Base-by-base conservation (phyloP, 2,888 invertebrate genomes). In the Schrankia costaestrigalis region DNA sequence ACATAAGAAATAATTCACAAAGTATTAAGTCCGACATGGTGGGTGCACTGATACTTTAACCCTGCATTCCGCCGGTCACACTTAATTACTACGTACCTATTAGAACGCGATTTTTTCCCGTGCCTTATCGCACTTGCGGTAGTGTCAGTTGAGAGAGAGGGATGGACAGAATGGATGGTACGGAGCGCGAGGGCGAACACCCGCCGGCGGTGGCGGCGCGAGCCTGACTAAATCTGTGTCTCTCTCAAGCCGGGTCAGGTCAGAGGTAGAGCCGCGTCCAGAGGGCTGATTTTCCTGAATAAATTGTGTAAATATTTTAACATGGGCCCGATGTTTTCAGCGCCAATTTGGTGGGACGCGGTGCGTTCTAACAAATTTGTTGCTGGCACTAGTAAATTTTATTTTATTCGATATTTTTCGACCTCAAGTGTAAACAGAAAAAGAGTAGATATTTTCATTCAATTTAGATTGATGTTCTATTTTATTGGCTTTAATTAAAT, bases 221-320 rank as follows among this genome's bases (percentile, higher is more conserved):
- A 73, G 72, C 71, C 79, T 78, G 77, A 87, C 86, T 87, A 83
- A 87, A 86, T 86, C 87, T 85, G 79, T 80, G 85, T 61, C 64
- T 58, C 63, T 73, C 76, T 72, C 70, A 68, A 66, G 73, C 71
- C 80, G 78, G 87, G 87, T 86, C 86, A 85, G 86, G 82, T 80
- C 83, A 79, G 59, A 36, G 47, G 53, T 67, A 54, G 63, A 63
- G 80, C 50, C 45, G 63, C 61, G 76, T 70, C 41, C 72, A 76
- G 46, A 56, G 50, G 35, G 55, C 52, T 40, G 48, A 49, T 58
- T 50, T 56, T 57, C 34, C 46, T 37, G 41, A 54, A 67, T 60
- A 66, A 64, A 63, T 63, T 57, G 56, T 54, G 58, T 69, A 49
- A 71, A 71, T 70, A 60, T 68, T 71, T 68, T 46, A 71, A 46